Conservation (phyloP, 2,888 invertebrate species). For the Ceriagrion tenellum region DNA sequence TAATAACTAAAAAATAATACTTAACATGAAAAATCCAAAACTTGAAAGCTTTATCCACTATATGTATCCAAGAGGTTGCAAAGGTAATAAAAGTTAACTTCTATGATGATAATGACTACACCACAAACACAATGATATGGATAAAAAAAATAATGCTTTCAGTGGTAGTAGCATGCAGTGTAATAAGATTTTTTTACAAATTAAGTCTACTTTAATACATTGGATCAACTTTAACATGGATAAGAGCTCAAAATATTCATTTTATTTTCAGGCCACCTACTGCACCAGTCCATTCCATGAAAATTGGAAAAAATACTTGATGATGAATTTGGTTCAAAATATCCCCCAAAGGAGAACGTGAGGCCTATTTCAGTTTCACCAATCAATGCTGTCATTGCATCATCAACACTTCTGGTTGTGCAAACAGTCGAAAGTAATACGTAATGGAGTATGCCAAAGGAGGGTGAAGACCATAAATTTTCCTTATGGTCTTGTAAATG, state of each 20-base stretch:
- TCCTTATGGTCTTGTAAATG: neutral
- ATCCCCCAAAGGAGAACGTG: neutral
- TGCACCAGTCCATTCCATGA: neutral
- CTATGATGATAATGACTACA: too few species aligned
- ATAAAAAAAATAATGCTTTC: too few species aligned
- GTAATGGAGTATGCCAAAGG: constrained; percentile 37
- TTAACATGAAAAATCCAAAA: too few species aligned
- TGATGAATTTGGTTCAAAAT: neutral
- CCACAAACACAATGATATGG: too few species aligned
- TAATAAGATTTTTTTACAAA: too few species aligned
- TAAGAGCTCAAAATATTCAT: neutral
- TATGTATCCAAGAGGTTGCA: too few species aligned
- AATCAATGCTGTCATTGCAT: neutral
- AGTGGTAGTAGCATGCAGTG: too few species aligned
- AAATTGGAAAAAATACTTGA: constrained; percentile 3
- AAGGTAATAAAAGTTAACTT: too few species aligned
- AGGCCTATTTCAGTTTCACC: neutral
- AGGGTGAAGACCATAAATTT: neutral
- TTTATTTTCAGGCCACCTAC: constrained; percentile 17
- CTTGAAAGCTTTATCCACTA: too few species aligned
- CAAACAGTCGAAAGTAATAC: neutral
- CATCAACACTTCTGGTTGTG: constrained; percentile 1
- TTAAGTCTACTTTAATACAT: too few species aligned
- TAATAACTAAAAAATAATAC: too few species aligned
- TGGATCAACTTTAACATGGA: too few species aligned